These are phyloP conservation scores for Caenorhabditis tropicalis DNA, from an alignment of 1,140 invertebrate genomes.

Conservation along the genomic window DNA sequence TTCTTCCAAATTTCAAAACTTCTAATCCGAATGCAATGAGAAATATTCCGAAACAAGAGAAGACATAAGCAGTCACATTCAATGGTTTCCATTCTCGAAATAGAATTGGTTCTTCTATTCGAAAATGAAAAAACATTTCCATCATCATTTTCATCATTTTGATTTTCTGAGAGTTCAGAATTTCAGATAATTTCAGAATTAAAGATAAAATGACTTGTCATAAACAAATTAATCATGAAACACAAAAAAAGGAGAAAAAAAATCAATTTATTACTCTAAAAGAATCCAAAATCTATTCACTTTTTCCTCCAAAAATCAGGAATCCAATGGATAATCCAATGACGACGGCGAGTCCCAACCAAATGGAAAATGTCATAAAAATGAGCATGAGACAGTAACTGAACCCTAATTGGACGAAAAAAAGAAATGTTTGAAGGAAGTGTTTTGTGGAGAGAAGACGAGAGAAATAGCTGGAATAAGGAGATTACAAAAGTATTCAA, in stretches of 20 bases:
- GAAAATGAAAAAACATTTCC: slow-evolving; percentile 27
- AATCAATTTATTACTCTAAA: background rate
- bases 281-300: background rate
- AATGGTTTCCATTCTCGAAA: slow-evolving; percentile 27
- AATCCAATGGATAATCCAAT: slow-evolving; percentile 76
- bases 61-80: background rate
- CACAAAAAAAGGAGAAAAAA: background rate
- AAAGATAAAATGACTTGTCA: background rate
- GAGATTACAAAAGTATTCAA: no score
- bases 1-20: slow-evolving; percentile 8
- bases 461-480: slow-evolving; percentile 13
- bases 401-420: slow-evolving; percentile 86
- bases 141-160: slow-evolving; percentile 39
- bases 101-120: slow-evolving; percentile 21
- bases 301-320: slow-evolving; percentile 22
- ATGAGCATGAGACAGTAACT: slow-evolving; percentile 95
- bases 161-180: background rate
- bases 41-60: slow-evolving; percentile 20
- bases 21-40: background rate
- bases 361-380: slow-evolving; percentile 98
- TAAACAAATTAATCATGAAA: background rate
- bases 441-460: slow-evolving; percentile 74
- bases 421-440: slow-evolving; percentile 85
- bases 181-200: background rate
- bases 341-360: slow-evolving; percentile 88